phyloP scores from a whole-genome alignment of 2,797 vertebrate species.

The Iguana delicatissima region DNA sequence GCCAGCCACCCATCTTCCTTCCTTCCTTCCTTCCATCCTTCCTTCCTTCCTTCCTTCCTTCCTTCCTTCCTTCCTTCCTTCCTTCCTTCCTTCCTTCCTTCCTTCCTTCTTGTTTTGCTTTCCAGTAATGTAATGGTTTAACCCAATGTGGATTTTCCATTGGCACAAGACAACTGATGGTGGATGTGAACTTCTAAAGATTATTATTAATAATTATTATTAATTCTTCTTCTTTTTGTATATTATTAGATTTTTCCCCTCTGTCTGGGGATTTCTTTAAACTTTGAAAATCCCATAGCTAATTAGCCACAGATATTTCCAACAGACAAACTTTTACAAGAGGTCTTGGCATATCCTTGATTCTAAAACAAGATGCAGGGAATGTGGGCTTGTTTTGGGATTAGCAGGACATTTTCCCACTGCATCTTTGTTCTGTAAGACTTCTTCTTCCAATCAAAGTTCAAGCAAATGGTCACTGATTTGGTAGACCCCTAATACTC shows the following conservation, averaged over 20 bases:
- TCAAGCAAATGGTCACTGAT: not conserved
- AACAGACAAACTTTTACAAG: not conserved
- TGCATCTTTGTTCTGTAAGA: rapidly evolving
- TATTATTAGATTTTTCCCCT: conserved; percentile 61
- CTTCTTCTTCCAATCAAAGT: rapidly evolving
- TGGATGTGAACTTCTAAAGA: conserved; percentile 68
- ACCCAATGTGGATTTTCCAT: conserved; percentile 48
- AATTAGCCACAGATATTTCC: rapidly evolving
- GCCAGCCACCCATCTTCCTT: not conserved
- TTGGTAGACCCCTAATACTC: not conserved
- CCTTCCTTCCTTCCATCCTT: not conserved
- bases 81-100: not conserved
- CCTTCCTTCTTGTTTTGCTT: not conserved
- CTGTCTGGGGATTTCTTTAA: conserved; percentile 60
- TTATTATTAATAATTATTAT: conserved; percentile 47
- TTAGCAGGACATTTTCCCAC: rapidly evolving
- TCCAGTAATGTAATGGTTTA: conserved; percentile 56
- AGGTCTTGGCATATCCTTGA: conserved; percentile 25
- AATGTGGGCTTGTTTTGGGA: not conserved
- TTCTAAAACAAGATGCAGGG: not conserved
- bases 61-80: not conserved
- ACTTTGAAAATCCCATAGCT: not conserved
- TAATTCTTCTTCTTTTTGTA: conserved; percentile 47
- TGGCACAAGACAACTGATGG: conserved; percentile 61
- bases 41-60: not conserved